Conservation (phyloP, 2,113 vertebrate genomes). For the Scalopus aquaticus region DNA sequence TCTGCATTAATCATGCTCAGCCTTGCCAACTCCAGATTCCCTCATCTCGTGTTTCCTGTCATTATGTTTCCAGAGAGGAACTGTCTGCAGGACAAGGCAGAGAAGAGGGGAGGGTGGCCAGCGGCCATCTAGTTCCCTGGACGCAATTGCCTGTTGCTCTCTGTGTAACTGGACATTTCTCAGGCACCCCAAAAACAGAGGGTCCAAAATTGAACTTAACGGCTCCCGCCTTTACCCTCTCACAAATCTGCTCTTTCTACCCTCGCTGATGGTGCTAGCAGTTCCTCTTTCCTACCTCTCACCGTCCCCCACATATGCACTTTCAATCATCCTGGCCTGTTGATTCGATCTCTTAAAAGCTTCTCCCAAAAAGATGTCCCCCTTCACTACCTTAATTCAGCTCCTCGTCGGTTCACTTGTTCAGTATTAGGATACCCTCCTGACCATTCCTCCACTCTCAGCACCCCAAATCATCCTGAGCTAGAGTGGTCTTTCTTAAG, state of each 20-base stretch:
- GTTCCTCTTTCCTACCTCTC: not conserved
- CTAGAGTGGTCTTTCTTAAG: not conserved
- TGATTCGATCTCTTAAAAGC: not conserved
- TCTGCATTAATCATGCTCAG: constrained; percentile 60
- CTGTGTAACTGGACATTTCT: not conserved
- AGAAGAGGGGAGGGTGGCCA: not conserved
- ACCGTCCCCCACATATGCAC: too few species aligned
- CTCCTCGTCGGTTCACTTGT: not conserved
- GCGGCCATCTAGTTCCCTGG: not conserved
- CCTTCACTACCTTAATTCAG: not conserved
- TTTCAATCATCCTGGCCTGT: not conserved
- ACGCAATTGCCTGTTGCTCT: not conserved
- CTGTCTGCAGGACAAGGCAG: constrained; percentile 40
- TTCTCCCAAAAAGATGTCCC: not conserved
- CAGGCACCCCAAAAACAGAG: not conserved
- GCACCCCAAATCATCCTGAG: not conserved
- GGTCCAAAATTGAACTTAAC: not conserved
- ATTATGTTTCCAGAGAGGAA: constrained; percentile 2
- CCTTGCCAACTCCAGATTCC: constrained; percentile 55
- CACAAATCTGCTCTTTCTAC: not conserved
- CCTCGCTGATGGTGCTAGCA: not conserved
- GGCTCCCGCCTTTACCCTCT: not conserved
- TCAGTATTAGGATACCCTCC: not conserved
- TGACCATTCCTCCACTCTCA: not conserved
- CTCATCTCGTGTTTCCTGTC: constrained; percentile 59